A percentile compares a stretch with the other conserved stretches of the same genome.
phyloP scores from a whole-genome alignment of 2,888 invertebrate genomes.

The Lepidocyrtinus sp. region DNA sequence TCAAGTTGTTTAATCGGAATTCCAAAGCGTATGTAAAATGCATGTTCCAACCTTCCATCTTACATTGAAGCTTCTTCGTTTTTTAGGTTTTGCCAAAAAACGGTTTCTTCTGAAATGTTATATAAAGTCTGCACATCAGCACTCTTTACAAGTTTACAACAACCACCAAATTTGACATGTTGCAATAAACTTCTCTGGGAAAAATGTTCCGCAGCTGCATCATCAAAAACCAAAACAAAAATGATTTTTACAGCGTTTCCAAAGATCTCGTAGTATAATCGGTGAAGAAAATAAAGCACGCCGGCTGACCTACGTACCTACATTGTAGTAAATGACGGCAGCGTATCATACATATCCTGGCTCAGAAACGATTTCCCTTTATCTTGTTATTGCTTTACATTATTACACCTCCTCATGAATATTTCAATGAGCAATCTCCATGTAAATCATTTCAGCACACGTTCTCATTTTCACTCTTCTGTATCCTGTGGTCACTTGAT shows the following conservation, averaged over 20 bases:
- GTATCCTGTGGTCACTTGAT: no score
- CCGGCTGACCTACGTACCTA: not conserved
- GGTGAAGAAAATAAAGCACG: not conserved
- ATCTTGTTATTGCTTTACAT: not conserved
- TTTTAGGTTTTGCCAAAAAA: not conserved
- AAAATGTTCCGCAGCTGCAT: not conserved
- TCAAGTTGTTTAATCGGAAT: no score
- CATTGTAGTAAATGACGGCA: not conserved
- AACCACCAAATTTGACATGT: not conserved
- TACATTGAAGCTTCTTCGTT: not conserved
- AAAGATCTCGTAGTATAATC: not conserved
- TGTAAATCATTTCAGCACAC: conserved; percentile 32
- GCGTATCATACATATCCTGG: no score
- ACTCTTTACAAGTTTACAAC: not conserved
- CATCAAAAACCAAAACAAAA: not conserved
- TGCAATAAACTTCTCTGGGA: not conserved
- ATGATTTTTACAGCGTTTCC: not conserved
- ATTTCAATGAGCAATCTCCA: conserved; percentile 52
- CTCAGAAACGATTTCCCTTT: not conserved
- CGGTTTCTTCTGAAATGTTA: not conserved
- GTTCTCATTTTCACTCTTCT: not conserved
- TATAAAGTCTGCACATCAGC: not conserved
- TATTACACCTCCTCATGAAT: conserved; percentile 42
- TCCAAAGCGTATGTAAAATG: not conserved
- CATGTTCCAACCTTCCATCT: not conserved